These are phyloP conservation scores for Mirza zaza DNA, from an alignment of 2,113 vertebrate species.

Conservation along the genomic window DNA sequence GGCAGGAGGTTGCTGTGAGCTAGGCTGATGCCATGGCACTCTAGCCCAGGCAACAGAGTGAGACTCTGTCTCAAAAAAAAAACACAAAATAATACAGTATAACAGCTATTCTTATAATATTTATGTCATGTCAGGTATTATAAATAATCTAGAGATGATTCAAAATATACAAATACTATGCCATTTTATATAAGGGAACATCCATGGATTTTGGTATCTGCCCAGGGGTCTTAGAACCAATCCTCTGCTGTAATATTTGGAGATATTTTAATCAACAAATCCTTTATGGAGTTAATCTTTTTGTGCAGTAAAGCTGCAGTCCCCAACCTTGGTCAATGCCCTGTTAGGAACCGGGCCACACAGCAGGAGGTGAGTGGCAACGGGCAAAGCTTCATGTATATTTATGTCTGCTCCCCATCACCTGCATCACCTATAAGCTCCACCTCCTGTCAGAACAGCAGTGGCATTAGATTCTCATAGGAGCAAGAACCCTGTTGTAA, in stretches of 20 bases:
- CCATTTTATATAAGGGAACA: not conserved
- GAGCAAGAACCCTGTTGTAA: too few relatives aligned
- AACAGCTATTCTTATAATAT: not conserved
- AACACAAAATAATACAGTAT: not conserved
- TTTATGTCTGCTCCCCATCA: too few relatives aligned
- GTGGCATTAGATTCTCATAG: too few relatives aligned
- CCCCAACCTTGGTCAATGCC: too few relatives aligned
- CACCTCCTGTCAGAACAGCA: too few relatives aligned
- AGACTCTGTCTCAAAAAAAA: not conserved
- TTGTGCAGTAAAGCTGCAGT: not conserved
- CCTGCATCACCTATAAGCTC: too few relatives aligned
- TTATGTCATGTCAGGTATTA: not conserved
- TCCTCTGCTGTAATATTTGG: not conserved
- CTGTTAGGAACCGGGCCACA: too few relatives aligned
- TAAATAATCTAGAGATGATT: not conserved
- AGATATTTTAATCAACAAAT: slow-evolving; percentile 21
- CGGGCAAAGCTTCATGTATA: too few relatives aligned
- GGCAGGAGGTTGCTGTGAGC: too few relatives aligned
- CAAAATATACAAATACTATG: not conserved
- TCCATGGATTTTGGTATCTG: not conserved
- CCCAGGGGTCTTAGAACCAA: not conserved
- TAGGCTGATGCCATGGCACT: too few relatives aligned
- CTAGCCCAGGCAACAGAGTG: too few relatives aligned
- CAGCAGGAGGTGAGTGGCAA: too few relatives aligned
- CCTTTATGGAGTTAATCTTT: slow-evolving; percentile 31